Evolutionary conservation across 1,140 invertebrate genomes (phyloP), one percentile per base, ranked within the genome.

Genomic region (Pectinophora gossypiella): DNA sequence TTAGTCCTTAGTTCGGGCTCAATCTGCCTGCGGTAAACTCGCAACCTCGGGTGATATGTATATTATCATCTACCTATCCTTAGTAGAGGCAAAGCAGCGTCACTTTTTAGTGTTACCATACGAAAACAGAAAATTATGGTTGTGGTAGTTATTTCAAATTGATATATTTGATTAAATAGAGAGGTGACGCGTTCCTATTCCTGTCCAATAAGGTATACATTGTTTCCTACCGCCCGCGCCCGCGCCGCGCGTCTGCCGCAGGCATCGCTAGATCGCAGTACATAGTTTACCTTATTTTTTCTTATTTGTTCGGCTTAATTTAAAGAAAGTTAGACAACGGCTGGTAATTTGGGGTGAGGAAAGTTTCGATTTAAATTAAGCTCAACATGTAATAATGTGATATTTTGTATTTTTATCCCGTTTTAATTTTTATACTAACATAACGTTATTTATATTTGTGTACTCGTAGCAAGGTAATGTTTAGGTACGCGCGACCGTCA

Each of bases 341-440:
- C 60, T 61, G 71, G 59, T 53, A 21, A 16, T 58, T 63, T 62
- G 61, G 71, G 70, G 68, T 69, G 67, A 51, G 51, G 36, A 52
- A 48, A 49, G 52, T 62, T 69, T 74, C 49, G 49, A 71, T 81
- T 87, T 85, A 78, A 88, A 88, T 87, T 86, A 83, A 87, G 85
- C 85, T 88, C 83, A 85, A 87, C 83, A 79, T 75, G 65, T 87
- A 84, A 78, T 83, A 77, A 78, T 88, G 87, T 87, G 85, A 88
- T 88, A 88, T 88, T 88, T 87, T 86, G 70, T 76, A 73, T 75
- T 81, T 79, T 81, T 59, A 73, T 74, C 69, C 74, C 68, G 65
- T 71, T 82, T 82, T 79, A 66, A 70, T 63, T 69, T 77, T 78
- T 71, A 76, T 65, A 77, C 70, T 72, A 73, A 72, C 68, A 64